Evolutionary conservation across 2,888 invertebrate genomes (phyloP).

Genomic region (Muschampia plurimacula): DNA sequence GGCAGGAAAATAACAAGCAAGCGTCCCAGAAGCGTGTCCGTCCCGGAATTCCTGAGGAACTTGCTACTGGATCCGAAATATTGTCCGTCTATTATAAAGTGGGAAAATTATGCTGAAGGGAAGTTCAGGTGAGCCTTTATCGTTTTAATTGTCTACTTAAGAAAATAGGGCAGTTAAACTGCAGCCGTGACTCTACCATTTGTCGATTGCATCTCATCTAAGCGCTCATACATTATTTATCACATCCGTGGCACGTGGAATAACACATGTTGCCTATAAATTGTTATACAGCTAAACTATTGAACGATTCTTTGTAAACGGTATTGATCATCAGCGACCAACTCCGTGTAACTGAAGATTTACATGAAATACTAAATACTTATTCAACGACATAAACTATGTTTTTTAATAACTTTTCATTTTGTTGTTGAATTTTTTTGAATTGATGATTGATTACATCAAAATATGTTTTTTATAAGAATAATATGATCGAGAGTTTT

Average conservation of each 20-base stretch:
- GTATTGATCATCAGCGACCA: constrained; percentile 52
- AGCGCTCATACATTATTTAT: constrained; percentile 67
- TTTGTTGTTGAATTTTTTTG: background rate
- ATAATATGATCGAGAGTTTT: background rate
- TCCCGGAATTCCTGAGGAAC: constrained; percentile 95
- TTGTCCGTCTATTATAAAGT: constrained; percentile 93
- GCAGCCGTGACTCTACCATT: constrained; percentile 60
- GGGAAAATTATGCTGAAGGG: constrained; percentile 94
- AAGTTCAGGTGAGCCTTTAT: constrained; percentile 87
- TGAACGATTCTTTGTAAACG: constrained; percentile 45
- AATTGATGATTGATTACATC: background rate
- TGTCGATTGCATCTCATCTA: constrained; percentile 56
- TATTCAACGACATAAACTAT: background rate
- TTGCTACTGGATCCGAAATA: constrained; percentile 90
- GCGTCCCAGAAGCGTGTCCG: constrained; percentile 79
- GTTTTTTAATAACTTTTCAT: background rate
- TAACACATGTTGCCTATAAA: constrained; percentile 59
- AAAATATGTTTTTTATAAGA: background rate
- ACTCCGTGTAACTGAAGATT: constrained; percentile 35
- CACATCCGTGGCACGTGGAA: constrained; percentile 69
- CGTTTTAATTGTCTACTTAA: constrained; percentile 12
- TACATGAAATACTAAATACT: constrained; percentile 21
- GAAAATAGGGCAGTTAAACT: constrained; percentile 48
- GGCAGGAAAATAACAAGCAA: constrained; percentile 72
- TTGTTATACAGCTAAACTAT: constrained; percentile 62